Evolutionary conservation across 2,113 vertebrate species (phyloP), one percentile per base, ranked within the genome.

Genomic region (Pheucticus melanocephalus): DNA sequence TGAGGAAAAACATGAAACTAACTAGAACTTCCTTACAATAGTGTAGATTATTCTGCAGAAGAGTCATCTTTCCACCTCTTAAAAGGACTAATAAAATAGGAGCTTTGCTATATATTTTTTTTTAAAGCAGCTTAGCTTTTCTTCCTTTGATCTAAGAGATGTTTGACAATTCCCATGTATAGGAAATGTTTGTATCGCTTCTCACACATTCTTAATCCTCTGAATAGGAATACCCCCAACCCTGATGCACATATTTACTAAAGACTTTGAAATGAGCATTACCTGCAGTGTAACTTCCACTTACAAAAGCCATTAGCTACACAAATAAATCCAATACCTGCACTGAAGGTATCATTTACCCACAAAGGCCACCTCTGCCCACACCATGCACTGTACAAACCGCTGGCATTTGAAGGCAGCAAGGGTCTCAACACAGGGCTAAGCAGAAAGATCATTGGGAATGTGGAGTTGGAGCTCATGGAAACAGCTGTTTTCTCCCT

Each of bases 401-500:
- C 9, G 0, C 31, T 9, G 2, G 30, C 16, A 4, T 15, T 28
- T 2, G 11, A 59, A 59, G 71, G 63, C 82, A 68, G 33, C 60
- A 14, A 42, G 25, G 14, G 16, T 4, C 66, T 20, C 6, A 5
- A 20, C 2, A 4, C 24, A 31, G 31, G 0, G 22, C 68, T 45
- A 6, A 50, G 51, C 44, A 56, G 23, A 44, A 77, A 60, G 45
- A 88, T 3, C 24, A 12, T 53, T 82, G 61, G 48, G 81, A 93
- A 88, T 11, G 19, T 60, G 54, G 11, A 76, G 30, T 1, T 12
- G 15, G 50, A 78, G 71, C 88, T 81, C 19, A 2, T 33, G 48
- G 35, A 96, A 73, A 80, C 94, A 95, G 82, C 90, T 95, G 94
- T 88, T 93, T 92, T 88, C 94, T 97, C 93, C 30, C 88, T 56